Conservation (phyloP, 2,113 vertebrate genomes). For the Chroicocephalus ridibundus region DNA sequence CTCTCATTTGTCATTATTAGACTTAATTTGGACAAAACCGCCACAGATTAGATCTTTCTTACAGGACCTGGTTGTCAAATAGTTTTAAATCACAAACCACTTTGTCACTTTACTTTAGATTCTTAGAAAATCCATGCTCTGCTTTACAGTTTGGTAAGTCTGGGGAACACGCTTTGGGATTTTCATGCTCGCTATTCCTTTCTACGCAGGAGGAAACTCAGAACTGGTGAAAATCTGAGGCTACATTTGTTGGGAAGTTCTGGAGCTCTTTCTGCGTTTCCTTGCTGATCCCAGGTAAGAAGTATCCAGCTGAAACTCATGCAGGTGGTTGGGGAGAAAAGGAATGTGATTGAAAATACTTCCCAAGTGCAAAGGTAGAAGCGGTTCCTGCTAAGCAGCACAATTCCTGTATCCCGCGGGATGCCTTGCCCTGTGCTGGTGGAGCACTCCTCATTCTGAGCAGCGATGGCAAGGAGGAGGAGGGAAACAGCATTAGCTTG, state of each 20-base stretch:
- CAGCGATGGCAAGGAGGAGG: neutral
- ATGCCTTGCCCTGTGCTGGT: neutral
- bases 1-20: neutral
- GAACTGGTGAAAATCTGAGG: neutral
- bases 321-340: neutral
- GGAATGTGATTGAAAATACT: neutral
- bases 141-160: neutral
- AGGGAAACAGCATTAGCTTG: neutral
- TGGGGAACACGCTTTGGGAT: neutral
- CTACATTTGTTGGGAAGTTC: neutral
- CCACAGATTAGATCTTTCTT: neutral
- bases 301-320: neutral
- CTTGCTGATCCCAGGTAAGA: neutral
- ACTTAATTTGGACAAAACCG: neutral
- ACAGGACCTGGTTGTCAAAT: neutral
- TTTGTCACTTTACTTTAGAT: neutral
- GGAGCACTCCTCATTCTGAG: neutral
- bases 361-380: neutral
- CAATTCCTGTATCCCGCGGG: fast-evolving
- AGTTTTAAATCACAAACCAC: neutral
- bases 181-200: fast-evolving
- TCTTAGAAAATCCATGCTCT: neutral
- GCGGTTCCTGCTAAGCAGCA: neutral
- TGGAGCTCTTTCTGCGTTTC: neutral
- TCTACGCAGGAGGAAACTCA: fast-evolving